A percentile compares a stretch with the other conserved stretches of the same genome.
Evolutionary conservation across 2,113 vertebrate species (phyloP).

Genomic region (Thymallus thymallus): DNA sequence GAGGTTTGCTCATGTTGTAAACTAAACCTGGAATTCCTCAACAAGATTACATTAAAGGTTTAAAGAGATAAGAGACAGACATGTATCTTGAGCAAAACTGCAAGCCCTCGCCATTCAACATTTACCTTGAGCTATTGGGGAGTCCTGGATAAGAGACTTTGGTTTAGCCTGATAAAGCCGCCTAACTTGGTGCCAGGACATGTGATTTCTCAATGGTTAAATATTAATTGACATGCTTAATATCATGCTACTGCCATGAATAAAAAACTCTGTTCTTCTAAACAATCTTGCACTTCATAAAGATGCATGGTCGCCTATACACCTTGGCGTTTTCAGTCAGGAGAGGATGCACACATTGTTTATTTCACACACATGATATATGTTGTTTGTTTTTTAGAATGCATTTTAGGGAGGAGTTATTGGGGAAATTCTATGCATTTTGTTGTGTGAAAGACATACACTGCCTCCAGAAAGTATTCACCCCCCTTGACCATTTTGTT

Average conservation of each 20-base stretch:
- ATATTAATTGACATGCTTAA: conserved; percentile 68
- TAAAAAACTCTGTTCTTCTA: not conserved
- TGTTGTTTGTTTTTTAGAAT: too few relatives aligned
- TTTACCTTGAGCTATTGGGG: conserved; percentile 50
- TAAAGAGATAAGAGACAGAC: conserved; percentile 49
- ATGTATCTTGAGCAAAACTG: conserved; percentile 14
- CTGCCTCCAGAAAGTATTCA: too few relatives aligned
- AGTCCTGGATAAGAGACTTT: conserved; percentile 55
- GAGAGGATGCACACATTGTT: not conserved
- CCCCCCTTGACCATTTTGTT: too few relatives aligned
- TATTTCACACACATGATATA: not conserved
- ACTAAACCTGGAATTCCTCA: conserved; percentile 48
- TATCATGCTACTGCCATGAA: conserved; percentile 8
- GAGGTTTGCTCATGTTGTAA: conserved; percentile 47
- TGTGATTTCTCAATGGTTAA: conserved; percentile 68
- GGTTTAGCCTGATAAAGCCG: conserved; percentile 66
- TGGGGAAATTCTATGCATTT: too few relatives aligned
- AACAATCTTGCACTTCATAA: not conserved
- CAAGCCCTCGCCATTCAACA: conserved; percentile 53
- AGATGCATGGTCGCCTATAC: not conserved
- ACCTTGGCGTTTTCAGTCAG: not conserved
- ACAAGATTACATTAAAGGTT: conserved; percentile 66
- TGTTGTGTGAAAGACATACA: too few relatives aligned
- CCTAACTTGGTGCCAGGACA: conserved; percentile 64
- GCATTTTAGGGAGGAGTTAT: too few relatives aligned